Base-by-base conservation (phyloP, 2,888 invertebrate species). In the Calameuta filiformis region DNA sequence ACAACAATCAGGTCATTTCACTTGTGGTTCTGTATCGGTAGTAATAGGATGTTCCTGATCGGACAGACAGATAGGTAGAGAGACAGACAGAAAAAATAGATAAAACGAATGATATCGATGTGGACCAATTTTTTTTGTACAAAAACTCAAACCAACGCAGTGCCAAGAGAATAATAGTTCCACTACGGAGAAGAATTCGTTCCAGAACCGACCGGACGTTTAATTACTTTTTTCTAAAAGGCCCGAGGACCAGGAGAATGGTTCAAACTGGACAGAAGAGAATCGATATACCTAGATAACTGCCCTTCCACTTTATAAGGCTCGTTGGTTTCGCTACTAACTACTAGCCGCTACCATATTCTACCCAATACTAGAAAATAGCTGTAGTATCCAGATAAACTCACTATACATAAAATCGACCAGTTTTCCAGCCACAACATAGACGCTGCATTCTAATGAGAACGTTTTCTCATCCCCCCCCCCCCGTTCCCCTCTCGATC, bases 161-260 rank as follows among this genome's bases (percentile, higher is more conserved):
- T 56, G 56, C 56, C 23, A 23, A 56, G 56, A 56, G 56, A 56
- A 56, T 56, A 56, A 56, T 23, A 56, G 56, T 23, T 56, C 23
- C 56, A 56, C 56, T 56, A 56, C 56, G 56, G 23, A 84, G 82
- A 86, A 84, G 85, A 86, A 87, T 87, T 87, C 86, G 84, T 87
- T 85, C 79, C 56, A 56, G 9, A 56, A 23, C 56, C 56, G 23
- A 56, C 77, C 73, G 83, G 84, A 80, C 85, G 81, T 83, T 87
- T 87, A 87, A 87, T 87, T 87, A 86, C 82, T 83, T 81, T 82
- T 83, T 86, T 85, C 81, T 76, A 56, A 15, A 56, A 56, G 56
- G 56, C 23, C 56, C 56, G 56, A 23, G 56, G 23, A 56, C 9
- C 56, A 56, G 23, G 9, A 56, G 9, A 23, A 23, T 56, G 56